Evolutionary conservation across 2,113 vertebrate species (phyloP).

Genomic region (Gnathonemus longibarbis): DNA sequence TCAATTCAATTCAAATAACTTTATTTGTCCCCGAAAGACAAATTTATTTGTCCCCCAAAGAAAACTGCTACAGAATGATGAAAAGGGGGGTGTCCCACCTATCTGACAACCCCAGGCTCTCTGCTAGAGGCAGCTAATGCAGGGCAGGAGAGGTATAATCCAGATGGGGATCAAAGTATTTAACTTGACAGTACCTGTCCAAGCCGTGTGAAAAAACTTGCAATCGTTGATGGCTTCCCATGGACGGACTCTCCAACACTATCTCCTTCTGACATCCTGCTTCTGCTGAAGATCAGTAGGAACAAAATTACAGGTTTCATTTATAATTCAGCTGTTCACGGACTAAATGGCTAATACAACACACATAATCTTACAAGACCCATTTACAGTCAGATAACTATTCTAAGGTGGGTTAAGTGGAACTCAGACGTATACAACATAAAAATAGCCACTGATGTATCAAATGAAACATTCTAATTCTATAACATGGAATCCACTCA

Average conservation of each 20-base stretch:
- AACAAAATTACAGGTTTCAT: background rate
- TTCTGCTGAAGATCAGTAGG: constrained; percentile 36
- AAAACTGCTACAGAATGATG: background rate
- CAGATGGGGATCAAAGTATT: background rate
- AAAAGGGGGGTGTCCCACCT: background rate
- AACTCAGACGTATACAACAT: background rate
- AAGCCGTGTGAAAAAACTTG: constrained; percentile 83
- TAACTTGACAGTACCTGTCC: constrained; percentile 72
- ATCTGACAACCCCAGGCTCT: background rate
- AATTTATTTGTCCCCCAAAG: background rate
- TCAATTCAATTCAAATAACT: too few species aligned
- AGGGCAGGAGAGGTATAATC: background rate
- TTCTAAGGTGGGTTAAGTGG: background rate
- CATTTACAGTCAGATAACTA: background rate
- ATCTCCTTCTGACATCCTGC: constrained; percentile 98
- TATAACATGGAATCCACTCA: background rate
- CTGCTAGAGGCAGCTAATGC: background rate
- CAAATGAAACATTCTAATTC: background rate
- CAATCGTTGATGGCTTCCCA: constrained; percentile 84
- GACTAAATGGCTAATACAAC: background rate
- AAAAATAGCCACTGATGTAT: background rate
- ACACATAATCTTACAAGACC: background rate
- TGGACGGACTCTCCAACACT: constrained; percentile 92
- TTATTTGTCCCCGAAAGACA: background rate
- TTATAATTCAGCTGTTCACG: background rate